These are phyloP conservation scores for Bradypodion ventrale DNA, from an alignment of 2,797 vertebrate species.

Conservation along the genomic window DNA sequence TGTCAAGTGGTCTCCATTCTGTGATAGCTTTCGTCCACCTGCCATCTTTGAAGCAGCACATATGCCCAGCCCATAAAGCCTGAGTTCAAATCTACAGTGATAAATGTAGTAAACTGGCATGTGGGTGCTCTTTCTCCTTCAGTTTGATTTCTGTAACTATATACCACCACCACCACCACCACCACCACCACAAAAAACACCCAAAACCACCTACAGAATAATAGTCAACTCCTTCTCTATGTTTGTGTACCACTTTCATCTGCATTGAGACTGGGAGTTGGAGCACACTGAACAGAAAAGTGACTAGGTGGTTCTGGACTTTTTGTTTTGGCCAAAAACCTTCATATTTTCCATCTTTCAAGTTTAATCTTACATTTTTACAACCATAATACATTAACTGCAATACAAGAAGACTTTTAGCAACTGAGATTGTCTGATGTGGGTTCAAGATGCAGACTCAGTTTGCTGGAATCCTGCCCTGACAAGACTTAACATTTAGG, in stretches of 20 bases:
- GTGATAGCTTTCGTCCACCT: too few relatives aligned
- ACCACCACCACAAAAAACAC: too few relatives aligned
- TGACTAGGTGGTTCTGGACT: neutral
- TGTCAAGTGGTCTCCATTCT: too few relatives aligned
- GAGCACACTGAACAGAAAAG: neutral
- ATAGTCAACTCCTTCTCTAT: neutral
- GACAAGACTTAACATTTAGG: slow-evolving; percentile 18
- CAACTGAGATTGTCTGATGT: slow-evolving; percentile 2
- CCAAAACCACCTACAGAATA: neutral
- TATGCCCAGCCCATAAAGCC: neutral
- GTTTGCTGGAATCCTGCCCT: neutral
- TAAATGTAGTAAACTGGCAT: neutral
- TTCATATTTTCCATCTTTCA: neutral
- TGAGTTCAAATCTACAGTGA: neutral
- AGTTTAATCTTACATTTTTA: slow-evolving; percentile 15
- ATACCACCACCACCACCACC: too few relatives aligned
- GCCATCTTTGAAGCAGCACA: too few relatives aligned
- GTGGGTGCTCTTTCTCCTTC: too few relatives aligned
- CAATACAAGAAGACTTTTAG: neutral
- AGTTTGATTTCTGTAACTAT: neutral
- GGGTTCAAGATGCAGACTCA: neutral
- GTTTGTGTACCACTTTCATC: neutral
- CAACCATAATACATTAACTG: neutral
- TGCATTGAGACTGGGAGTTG: neutral
- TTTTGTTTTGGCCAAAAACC: neutral